A percentile compares a stretch with the other conserved stretches of the same genome.
Conservation (phyloP, 2,113 vertebrate species). For the Cinclus cinclus region DNA sequence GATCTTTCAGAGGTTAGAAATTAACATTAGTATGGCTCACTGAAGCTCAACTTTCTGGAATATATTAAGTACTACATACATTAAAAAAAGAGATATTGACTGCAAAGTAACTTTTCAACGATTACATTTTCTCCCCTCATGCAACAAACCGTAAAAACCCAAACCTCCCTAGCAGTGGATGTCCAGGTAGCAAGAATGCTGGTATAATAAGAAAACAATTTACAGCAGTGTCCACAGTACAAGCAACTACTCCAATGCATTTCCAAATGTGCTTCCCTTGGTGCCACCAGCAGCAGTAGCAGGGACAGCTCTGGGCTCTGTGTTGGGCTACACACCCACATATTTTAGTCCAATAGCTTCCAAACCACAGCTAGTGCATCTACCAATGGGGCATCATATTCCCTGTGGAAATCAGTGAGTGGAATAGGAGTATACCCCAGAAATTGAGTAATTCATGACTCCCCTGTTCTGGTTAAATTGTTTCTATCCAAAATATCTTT, state of each 20-base stretch:
- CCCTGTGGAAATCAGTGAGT: background rate
- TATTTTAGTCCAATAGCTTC: background rate
- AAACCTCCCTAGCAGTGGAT: background rate
- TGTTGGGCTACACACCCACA: background rate
- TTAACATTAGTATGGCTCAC: background rate
- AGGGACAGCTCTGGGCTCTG: background rate
- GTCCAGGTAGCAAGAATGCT: background rate
- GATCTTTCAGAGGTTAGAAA: background rate
- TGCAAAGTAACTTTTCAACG: background rate
- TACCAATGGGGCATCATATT: background rate
- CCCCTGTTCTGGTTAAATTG: background rate
- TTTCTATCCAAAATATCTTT: background rate
- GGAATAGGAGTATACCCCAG: fast-evolving
- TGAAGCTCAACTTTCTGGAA: background rate
- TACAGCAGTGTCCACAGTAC: background rate
- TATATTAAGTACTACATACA: background rate
- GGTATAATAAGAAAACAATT: background rate
- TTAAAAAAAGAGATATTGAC: background rate
- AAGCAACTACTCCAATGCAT: background rate
- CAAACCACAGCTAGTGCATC: background rate
- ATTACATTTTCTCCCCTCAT: background rate
- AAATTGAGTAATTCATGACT: background rate
- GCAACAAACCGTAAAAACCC: background rate
- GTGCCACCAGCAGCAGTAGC: background rate
- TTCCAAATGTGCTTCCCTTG: background rate